Conservation (phyloP, 1,140 invertebrate genomes). For the Acromyrmex heyeri region DNA sequence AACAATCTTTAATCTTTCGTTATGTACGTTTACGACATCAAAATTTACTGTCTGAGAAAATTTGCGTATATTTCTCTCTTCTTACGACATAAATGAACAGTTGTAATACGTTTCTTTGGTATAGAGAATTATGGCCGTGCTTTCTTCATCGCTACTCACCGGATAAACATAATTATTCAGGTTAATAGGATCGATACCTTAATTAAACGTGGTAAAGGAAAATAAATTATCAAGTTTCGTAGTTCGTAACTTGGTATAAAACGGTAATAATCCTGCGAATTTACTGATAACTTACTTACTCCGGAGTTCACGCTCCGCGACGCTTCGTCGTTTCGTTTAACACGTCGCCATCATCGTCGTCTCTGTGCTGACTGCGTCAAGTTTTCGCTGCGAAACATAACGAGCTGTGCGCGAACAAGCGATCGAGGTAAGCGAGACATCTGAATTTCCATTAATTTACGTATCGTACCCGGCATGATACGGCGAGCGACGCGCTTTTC, state of each 20-base stretch:
- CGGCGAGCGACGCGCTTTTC: conserved; percentile 25
- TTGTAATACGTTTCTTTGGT: not conserved
- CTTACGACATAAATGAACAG: not conserved
- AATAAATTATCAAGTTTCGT: conserved; percentile 40
- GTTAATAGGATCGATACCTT: conserved; percentile 2
- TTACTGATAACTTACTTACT: conserved; percentile 35
- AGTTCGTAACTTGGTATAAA: conserved; percentile 10
- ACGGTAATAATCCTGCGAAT: conserved; percentile 35
- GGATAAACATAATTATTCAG: not conserved
- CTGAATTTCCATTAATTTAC: conserved; percentile 44
- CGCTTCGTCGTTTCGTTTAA: conserved; percentile 17
- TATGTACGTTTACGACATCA: not conserved
- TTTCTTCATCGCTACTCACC: not conserved
- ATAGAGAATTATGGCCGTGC: not conserved
- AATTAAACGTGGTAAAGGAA: conserved; percentile 25
- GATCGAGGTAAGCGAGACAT: conserved; percentile 23
- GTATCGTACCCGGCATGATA: not conserved
- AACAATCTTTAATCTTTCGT: not conserved
- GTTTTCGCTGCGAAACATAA: conserved; percentile 14
- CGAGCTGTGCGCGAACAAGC: not conserved
- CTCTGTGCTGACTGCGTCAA: not conserved
- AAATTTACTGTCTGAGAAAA: not conserved
- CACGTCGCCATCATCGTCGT: conserved; percentile 22
- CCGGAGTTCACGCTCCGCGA: not conserved
- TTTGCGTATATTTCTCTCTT: not conserved